Evolutionary conservation across 1,140 invertebrate species (phyloP), one percentile per base, ranked within the genome.

Genomic region (Riptortus pedestris): DNA sequence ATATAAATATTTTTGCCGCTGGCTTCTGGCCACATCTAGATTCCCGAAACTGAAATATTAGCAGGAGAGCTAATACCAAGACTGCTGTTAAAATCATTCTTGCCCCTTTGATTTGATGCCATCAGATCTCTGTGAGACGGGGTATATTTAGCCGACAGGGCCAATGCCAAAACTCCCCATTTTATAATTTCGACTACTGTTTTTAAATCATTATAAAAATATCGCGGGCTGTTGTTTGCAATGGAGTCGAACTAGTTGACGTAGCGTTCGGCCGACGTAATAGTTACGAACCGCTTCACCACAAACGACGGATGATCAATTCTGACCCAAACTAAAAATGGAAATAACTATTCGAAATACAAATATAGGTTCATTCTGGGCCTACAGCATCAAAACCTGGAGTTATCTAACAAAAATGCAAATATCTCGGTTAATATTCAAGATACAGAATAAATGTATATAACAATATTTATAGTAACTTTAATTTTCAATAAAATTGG

Each of bases 31-130:
- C 48, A 51, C 48, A 51, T 51, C 48, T 51, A 51, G 48, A 51
- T 51, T 51, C 48, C 48, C 48, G 48, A 51, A 51, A 51, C 48
- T 51, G 48, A 51, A 51, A 51, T 51, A 51, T 51, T 51, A 51
- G 48, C 48, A 24, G 48, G 22, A 51, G n/a, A 18, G 48, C 24
- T 51, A 51, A 51, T 51, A 51, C 48, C 22, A 20, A 51, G 48
- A 3, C 22, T 22, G n/a, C 12, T n/a, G 18, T 51, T 9, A 51
- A 11, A 51, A 51, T 51, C 48, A 51, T 24, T 24, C 48, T 51
- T 51, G 48, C 24, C 11, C 48, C 48, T 51, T 51, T 51, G 48
- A 51, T 51, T 51, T 51, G n/a, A n/a, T 51, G 48, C 48, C 48
- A 51, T 51, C 48, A 51, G 24, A 51, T 18, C 48, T 20, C 48